Evolutionary conservation across 2,113 vertebrate species (phyloP).

Genomic region (Spea bombifrons): DNA sequence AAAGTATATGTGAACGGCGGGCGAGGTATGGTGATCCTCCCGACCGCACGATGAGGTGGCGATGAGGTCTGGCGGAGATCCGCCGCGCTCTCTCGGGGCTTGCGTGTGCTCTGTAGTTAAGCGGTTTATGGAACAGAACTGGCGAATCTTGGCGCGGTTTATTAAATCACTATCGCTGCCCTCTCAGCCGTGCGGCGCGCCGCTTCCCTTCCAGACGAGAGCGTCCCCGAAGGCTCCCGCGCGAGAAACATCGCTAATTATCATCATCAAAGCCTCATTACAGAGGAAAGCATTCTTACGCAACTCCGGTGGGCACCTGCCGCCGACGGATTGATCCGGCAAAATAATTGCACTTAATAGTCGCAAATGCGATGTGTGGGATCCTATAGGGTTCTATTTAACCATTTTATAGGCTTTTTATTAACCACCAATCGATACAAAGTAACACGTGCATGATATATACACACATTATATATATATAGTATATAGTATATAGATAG

Average conservation of each 20-base stretch:
- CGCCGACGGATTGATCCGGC: not conserved
- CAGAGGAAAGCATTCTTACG: not conserved
- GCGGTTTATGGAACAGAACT: constrained; percentile 33
- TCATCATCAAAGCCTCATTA: not conserved
- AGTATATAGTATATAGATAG: too few relatives aligned
- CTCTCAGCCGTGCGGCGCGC: not conserved
- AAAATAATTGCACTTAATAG: not conserved
- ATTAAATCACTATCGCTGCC: not conserved
- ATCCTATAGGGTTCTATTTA: too few relatives aligned
- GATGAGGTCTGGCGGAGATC: too few relatives aligned
- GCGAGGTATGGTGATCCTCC: too few relatives aligned
- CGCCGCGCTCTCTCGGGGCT: too few relatives aligned
- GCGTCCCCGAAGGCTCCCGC: not conserved
- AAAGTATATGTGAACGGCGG: too few relatives aligned
- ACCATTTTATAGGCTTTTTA: too few relatives aligned
- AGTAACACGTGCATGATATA: too few relatives aligned
- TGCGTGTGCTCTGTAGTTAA: too few relatives aligned
- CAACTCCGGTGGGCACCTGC: constrained; percentile 20
- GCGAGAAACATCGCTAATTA: not conserved
- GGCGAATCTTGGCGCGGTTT: constrained; percentile 38
- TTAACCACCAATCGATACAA: too few relatives aligned
- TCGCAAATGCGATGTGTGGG: not conserved
- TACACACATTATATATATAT: too few relatives aligned
- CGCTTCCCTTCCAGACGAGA: not conserved
- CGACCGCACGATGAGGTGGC: too few relatives aligned